phyloP scores from a whole-genome alignment of 1,140 invertebrate species.

The Drosophila kanapiae region DNA sequence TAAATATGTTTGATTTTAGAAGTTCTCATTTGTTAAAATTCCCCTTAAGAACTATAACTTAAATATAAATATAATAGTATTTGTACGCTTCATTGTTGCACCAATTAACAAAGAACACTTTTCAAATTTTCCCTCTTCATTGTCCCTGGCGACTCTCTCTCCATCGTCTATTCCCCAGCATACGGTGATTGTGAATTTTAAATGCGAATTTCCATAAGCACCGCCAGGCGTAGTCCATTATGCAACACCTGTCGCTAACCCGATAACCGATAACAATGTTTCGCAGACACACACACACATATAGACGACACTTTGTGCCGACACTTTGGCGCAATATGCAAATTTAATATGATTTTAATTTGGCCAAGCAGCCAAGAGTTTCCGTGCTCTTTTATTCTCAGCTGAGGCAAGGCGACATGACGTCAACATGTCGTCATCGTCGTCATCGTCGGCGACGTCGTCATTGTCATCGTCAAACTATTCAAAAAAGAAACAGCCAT shows the following conservation, averaged over 20 bases:
- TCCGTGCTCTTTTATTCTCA: background rate
- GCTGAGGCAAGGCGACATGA: conserved; percentile 8
- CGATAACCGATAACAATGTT: conserved; percentile 50
- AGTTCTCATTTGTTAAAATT: background rate
- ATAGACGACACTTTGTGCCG: conserved; percentile 29
- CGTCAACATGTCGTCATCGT: conserved; percentile 41
- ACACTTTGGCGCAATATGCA: conserved; percentile 65
- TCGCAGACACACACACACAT: background rate
- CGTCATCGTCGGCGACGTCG: conserved; percentile 38
- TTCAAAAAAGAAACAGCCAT: conserved; percentile 50
- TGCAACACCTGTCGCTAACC: conserved; percentile 55
- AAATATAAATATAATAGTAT: background rate
- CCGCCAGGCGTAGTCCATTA: conserved; percentile 13
- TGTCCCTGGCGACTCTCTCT: background rate
- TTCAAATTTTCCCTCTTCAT: background rate
- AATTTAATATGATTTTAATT: conserved; percentile 84
- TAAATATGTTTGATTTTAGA: too few species aligned
- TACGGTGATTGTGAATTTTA: conserved; percentile 23
- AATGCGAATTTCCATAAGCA: conserved; percentile 21
- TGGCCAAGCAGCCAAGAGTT: conserved; percentile 43
- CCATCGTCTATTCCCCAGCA: background rate
- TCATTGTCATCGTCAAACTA: conserved; percentile 68
- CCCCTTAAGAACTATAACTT: background rate
- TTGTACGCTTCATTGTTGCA: background rate
- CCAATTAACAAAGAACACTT: conserved; percentile 1